Evolutionary conservation across 2,113 vertebrate genomes (phyloP).

Genomic region (Oxyruncus cristatus): DNA sequence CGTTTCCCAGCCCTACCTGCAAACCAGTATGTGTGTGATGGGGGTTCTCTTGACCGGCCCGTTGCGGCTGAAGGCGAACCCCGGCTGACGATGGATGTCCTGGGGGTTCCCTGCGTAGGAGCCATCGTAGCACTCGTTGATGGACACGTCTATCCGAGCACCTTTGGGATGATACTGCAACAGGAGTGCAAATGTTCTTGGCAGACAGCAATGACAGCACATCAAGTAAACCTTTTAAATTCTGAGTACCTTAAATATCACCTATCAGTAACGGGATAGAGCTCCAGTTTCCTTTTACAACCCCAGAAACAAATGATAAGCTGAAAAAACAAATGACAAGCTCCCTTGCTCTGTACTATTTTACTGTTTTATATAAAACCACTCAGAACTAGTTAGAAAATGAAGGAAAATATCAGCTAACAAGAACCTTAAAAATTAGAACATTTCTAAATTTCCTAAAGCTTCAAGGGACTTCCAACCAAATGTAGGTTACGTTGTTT

Average conservation of each 20-base stretch:
- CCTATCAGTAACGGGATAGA: background rate
- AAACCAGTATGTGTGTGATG: constrained; percentile 95
- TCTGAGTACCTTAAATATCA: background rate
- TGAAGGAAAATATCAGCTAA: background rate
- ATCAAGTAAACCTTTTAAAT: background rate
- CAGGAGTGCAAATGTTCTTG: constrained; percentile 13
- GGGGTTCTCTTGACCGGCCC: constrained; percentile 96
- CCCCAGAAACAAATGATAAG: background rate
- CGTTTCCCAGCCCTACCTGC: constrained; percentile 78
- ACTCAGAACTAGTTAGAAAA: background rate
- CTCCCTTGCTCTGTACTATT: background rate
- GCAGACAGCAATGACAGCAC: background rate
- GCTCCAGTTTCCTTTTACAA: background rate
- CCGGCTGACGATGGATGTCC: constrained; percentile 98
- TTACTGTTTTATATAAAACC: background rate
- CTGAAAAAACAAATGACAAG: background rate
- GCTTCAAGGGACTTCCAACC: background rate
- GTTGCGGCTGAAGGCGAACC: constrained; percentile 97
- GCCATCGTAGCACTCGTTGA: constrained; percentile 98
- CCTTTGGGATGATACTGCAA: constrained; percentile 97
- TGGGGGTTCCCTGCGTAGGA: constrained; percentile 98
- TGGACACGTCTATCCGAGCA: constrained; percentile 97
- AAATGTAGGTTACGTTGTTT: background rate
- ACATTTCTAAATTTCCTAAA: background rate
- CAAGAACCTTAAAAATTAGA: background rate